Evolutionary conservation across 2,113 vertebrate genomes (phyloP).

Genomic region (Crotalus viridis): DNA sequence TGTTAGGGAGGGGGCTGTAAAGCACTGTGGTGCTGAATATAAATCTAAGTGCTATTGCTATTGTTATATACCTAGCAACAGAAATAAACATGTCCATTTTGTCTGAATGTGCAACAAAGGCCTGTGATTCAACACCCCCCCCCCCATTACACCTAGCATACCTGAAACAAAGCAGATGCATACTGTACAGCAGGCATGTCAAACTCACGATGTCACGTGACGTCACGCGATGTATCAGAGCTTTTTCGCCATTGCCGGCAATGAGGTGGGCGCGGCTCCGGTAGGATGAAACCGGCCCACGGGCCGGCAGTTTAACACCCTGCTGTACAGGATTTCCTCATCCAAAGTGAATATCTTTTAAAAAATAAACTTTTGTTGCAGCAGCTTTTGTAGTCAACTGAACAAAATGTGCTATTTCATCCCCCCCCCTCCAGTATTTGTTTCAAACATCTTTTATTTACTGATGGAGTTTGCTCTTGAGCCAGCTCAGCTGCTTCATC

Average conservation of each 20-base stretch:
- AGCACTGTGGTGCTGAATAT: too few relatives aligned
- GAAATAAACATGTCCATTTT: conserved; percentile 12
- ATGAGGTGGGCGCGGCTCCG: too few relatives aligned
- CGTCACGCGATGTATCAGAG: too few relatives aligned
- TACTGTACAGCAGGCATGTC: neutral
- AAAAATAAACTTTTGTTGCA: conserved; percentile 45
- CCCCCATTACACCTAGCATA: conserved; percentile 7
- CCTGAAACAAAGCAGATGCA: conserved; percentile 30
- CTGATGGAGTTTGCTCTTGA: neutral
- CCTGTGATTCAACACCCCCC: neutral
- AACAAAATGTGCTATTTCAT: conserved; percentile 16
- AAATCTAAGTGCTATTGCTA: too few relatives aligned
- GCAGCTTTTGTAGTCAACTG: conserved; percentile 18
- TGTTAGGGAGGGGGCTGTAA: too few relatives aligned
- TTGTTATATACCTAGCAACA: neutral
- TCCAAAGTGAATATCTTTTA: conserved; percentile 4
- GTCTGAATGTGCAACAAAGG: conserved; percentile 23
- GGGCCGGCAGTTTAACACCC: too few relatives aligned
- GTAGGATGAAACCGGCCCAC: too few relatives aligned
- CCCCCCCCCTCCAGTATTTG: neutral
- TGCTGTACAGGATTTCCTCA: neutral
- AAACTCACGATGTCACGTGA: too few relatives aligned
- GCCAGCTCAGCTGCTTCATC: conserved; percentile 24
- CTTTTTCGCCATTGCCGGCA: too few relatives aligned
- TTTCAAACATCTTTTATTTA: conserved; percentile 18